These are phyloP conservation scores for Peromyscus attwateri DNA, from an alignment of 2,797 vertebrate genomes.

Conservation along the genomic window DNA sequence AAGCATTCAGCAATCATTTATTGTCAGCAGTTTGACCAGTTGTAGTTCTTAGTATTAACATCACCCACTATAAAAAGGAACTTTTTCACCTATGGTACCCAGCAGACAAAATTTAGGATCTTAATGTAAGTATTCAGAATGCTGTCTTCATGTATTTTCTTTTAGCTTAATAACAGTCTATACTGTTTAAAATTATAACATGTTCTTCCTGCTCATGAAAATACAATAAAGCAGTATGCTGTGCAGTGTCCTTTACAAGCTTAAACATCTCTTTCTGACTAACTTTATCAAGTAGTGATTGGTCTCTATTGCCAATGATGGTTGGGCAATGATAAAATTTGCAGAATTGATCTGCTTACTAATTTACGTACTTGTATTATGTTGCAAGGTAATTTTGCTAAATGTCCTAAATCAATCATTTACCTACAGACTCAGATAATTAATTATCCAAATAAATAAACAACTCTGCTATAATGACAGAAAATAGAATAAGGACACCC, in stretches of 20 bases:
- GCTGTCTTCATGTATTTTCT: background rate
- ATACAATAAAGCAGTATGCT: background rate
- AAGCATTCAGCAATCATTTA: background rate
- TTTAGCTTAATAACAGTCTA: background rate
- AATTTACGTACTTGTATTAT: background rate
- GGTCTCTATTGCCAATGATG: background rate
- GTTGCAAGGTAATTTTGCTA: background rate
- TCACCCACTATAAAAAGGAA: background rate
- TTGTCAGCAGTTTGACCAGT: background rate
- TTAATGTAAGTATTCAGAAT: background rate
- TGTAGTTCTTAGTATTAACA: background rate
- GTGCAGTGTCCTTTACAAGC: background rate
- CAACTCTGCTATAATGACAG: background rate
- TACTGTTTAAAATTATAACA: background rate
- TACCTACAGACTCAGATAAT: background rate
- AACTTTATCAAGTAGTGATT: background rate
- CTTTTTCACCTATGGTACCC: rapidly evolving
- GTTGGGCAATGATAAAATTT: background rate
- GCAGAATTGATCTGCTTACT: background rate
- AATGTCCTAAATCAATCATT: background rate
- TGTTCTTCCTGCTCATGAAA: background rate
- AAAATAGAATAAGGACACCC: background rate
- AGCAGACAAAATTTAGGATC: background rate
- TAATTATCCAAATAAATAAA: background rate
- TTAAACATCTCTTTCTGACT: background rate